Evolutionary conservation across 2,888 invertebrate species (phyloP).

Genomic region (Rosalia funebris): DNA sequence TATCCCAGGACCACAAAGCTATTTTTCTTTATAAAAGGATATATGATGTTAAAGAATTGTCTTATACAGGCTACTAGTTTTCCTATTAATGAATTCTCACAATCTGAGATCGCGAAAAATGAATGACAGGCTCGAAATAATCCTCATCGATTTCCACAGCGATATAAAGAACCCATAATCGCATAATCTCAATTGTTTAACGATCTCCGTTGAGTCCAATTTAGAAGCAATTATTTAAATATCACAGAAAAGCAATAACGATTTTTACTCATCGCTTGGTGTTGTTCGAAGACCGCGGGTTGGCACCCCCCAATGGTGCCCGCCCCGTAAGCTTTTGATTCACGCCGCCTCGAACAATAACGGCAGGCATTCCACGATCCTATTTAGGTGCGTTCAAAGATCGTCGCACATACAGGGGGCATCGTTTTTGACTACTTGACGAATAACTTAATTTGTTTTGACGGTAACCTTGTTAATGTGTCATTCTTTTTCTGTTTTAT

Average conservation of each 20-base stretch:
- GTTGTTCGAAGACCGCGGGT: conserved; percentile 35
- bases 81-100: no score
- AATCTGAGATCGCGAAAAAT: no score
- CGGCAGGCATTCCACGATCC: conserved; percentile 41
- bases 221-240: conserved; percentile 40
- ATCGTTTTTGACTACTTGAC: conserved; percentile 46
- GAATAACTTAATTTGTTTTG: conserved; percentile 49
- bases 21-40: no score
- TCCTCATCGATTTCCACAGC: no score
- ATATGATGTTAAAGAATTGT: no score
- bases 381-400: conserved; percentile 41
- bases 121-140: no score
- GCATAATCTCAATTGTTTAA: not conserved
- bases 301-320: conserved; percentile 37
- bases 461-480: conserved; percentile 43
- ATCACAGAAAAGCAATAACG: conserved; percentile 39
- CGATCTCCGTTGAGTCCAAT: conserved; percentile 25
- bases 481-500: conserved; percentile 27
- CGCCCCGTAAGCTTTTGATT: conserved; percentile 26
- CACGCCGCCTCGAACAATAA: conserved; percentile 41
- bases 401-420: conserved; percentile 38
- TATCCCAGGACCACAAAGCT: no score
- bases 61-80: no score
- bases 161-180: no score
- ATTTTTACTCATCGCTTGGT: conserved; percentile 39